Base-by-base conservation (phyloP, 37 sponge, comb jelly and placozoan genomes). In the Halisarca cf. caerulea region DNA sequence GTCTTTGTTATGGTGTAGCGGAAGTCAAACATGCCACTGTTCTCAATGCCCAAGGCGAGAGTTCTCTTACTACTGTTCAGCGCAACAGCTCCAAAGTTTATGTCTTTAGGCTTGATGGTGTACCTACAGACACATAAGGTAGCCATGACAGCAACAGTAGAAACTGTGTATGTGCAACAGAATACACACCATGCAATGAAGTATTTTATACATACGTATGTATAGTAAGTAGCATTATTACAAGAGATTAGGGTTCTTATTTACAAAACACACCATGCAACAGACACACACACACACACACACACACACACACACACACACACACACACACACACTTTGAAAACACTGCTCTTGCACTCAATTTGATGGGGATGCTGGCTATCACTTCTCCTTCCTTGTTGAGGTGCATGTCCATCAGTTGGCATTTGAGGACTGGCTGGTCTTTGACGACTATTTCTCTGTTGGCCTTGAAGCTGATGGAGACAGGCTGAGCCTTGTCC, bases 11-110 rank as follows among this genome's bases (percentile, higher is more conserved):
- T 91, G 81, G 89, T 88, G 84, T 96, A 98, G 74, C 91, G 92
- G 86, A 99, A 99, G 64, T 99, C 99, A 92, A 99, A 99, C 28
- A 88, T 89, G 47, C 99, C 99, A 24, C 57, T 87, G 82, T 99
- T 99, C 86, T 96, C 95, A 14, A 99, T 91, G 5, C 74, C 85
- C 83, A 99, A 90, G 58, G 83, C 66, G 24, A 80, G 47, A 28
- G 88, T 81, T 40, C 86, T 90, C 58, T 88, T 73, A 27, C 89
- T 64, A 11, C 43, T 71, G 79, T 89, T 70, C 41, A 99, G 58
- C 15, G 91, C 83, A 84, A 99, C 66, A 0, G 90, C 60, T 0
- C 99, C 99, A 90, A 96, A 99, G 88, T 94, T 99, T 54, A 99
- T 80, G 78, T 96, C 97, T 9, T 86, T 68, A 2, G 99, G 99